A percentile compares a stretch with the other conserved stretches of the same genome.
phyloP scores from a whole-genome alignment of 2,888 invertebrate genomes.

The Panzeria rudis region DNA sequence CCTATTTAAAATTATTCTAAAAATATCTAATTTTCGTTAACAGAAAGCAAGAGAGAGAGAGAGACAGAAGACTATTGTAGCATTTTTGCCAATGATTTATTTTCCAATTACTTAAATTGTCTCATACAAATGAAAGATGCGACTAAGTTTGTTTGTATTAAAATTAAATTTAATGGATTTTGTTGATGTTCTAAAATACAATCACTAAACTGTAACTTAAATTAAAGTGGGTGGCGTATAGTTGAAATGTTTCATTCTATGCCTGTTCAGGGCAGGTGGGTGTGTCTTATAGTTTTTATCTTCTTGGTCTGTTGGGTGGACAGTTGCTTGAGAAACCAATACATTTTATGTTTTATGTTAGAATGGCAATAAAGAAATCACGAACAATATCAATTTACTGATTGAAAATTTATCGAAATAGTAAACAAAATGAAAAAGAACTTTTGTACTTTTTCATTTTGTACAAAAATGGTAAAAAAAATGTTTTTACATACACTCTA shows the following conservation, averaged over 20 bases:
- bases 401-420: constrained; percentile 81
- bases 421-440: constrained; percentile 34
- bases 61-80: not conserved
- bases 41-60: not conserved
- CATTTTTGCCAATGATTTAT: constrained; percentile 50
- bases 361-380: constrained; percentile 78
- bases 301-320: constrained; percentile 16
- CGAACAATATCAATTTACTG: constrained; percentile 83
- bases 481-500: too few species aligned
- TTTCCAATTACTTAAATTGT: constrained; percentile 72
- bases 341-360: constrained; percentile 66
- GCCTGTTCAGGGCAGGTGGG: constrained; percentile 44
- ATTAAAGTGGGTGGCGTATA: constrained; percentile 6
- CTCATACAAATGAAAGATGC: constrained; percentile 20
- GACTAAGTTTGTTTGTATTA: constrained; percentile 25
- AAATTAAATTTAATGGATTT: constrained; percentile 69
- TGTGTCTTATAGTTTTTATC: constrained; percentile 63
- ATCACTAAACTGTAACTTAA: constrained; percentile 64
- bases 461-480: too few species aligned
- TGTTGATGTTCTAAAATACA: constrained; percentile 32
- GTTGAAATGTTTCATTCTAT: constrained; percentile 14
- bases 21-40: constrained; percentile 61
- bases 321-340: constrained; percentile 47
- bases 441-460: too few species aligned
- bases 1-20: constrained; percentile 13